Evolutionary conservation across 2,113 vertebrate species (phyloP).

Genomic region (Lampris incognitus): DNA sequence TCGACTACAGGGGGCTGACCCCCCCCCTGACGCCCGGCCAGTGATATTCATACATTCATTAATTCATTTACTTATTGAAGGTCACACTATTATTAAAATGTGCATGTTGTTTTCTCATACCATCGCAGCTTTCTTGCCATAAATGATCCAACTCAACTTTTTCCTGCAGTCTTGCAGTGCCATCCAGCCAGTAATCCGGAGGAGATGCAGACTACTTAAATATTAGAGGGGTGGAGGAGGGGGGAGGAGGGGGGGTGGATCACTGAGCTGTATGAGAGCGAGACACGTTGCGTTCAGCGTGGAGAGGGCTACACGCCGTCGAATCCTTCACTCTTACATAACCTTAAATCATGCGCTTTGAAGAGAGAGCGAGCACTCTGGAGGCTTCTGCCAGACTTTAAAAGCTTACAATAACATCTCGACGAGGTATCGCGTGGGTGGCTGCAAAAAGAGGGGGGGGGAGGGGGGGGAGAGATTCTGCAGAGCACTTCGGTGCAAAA

Average conservation of each 20-base stretch:
- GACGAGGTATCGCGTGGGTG: slow-evolving; percentile 27
- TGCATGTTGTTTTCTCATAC: no score
- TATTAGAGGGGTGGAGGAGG: not conserved
- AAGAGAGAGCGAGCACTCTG: slow-evolving; percentile 20
- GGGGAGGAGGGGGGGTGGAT: not conserved
- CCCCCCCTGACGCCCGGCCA: no score
- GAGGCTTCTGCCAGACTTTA: slow-evolving; percentile 35
- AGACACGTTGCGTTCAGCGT: not conserved
- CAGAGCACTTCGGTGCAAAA: slow-evolving; percentile 2
- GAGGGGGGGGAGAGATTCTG: not conserved
- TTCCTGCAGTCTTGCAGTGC: not conserved
- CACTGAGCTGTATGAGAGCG: no score
- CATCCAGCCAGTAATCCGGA: not conserved
- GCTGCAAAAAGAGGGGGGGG: slow-evolving; percentile 13
- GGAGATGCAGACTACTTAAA: slow-evolving; percentile 6
- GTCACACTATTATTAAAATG: not conserved
- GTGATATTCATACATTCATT: no score
- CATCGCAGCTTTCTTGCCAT: no score
- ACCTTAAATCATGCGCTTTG: slow-evolving; percentile 26
- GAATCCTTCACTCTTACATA: slow-evolving; percentile 35
- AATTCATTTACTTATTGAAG: not conserved
- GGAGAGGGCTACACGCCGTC: not conserved
- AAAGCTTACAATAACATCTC: slow-evolving; percentile 37
- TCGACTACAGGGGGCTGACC: no score
- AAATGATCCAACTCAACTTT: no score